Percentiles rank a stretch among this genome's conserved stretches.
Conservation (phyloP, 2,113 vertebrate genomes). For the Anser brachyrhynchus region DNA sequence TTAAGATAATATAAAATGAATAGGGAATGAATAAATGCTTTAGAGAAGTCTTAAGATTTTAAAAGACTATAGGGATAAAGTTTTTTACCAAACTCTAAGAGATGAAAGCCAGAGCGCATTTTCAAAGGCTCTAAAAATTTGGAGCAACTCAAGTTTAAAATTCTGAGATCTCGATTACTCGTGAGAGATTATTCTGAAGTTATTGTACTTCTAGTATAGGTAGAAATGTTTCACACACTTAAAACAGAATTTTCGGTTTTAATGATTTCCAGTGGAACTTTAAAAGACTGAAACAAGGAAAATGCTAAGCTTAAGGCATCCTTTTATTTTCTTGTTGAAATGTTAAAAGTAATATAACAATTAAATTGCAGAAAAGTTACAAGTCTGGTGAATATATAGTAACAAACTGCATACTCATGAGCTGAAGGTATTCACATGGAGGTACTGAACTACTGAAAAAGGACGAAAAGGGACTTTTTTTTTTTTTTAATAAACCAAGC, state of each 20-base stretch:
- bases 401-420: not conserved
- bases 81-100: not conserved
- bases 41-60: not conserved
- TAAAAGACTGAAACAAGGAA: not conserved
- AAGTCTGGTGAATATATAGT: not conserved
- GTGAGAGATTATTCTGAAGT: not conserved
- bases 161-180: not conserved
- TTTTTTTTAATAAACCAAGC: not conserved
- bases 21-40: not conserved
- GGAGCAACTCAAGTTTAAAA: not conserved
- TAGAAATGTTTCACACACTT: not conserved
- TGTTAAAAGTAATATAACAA: not conserved
- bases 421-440: not conserved
- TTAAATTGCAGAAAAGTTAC: not conserved
- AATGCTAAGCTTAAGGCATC: not conserved
- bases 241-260: not conserved
- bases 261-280: not conserved
- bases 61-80: not conserved
- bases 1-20: not conserved
- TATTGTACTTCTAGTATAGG: not conserved
- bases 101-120: not conserved
- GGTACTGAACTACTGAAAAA: not conserved
- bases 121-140: not conserved
- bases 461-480: not conserved
- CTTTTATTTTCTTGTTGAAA: not conserved